Evolutionary conservation across 2,113 vertebrate species (phyloP).

Genomic region (Porphyrio hochstetteri): DNA sequence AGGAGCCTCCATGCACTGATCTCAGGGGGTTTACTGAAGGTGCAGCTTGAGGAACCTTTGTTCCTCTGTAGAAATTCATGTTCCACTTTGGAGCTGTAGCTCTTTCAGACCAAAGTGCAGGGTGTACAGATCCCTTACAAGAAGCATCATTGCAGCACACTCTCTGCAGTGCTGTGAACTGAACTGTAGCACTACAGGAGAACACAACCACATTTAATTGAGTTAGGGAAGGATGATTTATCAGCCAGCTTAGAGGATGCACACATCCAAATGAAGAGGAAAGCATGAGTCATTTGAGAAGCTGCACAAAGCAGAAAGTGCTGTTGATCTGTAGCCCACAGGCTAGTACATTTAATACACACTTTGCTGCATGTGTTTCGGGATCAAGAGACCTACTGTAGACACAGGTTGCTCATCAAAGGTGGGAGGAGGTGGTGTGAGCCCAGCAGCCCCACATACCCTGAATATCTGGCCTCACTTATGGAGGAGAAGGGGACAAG

Average conservation of each 20-base stretch:
- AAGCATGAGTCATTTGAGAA: background rate
- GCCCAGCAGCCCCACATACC: background rate
- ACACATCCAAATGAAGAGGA: conserved; percentile 36
- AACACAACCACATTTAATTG: conserved; percentile 27
- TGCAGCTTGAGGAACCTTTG: background rate
- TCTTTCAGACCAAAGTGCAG: background rate
- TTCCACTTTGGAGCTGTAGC: background rate
- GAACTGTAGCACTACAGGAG: background rate
- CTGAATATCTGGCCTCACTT: background rate
- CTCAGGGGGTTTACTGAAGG: background rate
- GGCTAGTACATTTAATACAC: background rate
- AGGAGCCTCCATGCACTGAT: background rate
- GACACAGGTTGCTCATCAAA: background rate
- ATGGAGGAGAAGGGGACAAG: rapidly evolving
- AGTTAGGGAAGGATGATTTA: conserved; percentile 52
- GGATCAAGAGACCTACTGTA: background rate
- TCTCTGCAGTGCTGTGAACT: background rate
- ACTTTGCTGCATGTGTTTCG: background rate
- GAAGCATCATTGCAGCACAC: background rate
- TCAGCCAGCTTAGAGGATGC: conserved; percentile 46
- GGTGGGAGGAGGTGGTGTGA: background rate
- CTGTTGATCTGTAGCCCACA: background rate
- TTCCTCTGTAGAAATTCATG: background rate
- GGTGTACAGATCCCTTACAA: background rate
- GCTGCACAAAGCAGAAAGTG: background rate